A percentile compares a stretch with the other conserved stretches of the same genome.
phyloP scores from a whole-genome alignment of 2,113 vertebrate species.

The Stigmatopora nigra region DNA sequence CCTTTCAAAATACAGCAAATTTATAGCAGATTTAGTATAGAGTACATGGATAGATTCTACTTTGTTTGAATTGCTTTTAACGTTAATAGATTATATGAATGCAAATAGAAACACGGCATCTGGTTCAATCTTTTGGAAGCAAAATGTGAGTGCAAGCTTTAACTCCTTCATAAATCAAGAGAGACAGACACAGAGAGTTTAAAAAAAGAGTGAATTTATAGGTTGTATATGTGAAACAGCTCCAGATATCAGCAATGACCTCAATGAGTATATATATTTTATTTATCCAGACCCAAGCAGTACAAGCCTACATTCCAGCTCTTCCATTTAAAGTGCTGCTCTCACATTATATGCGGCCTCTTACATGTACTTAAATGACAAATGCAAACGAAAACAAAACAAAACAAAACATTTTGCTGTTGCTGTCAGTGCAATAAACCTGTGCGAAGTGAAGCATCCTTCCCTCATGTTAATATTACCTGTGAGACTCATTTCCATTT shows the following conservation, averaged over 20 bases:
- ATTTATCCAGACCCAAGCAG: constrained; percentile 58
- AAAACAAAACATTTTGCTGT: background rate
- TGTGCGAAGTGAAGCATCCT: background rate
- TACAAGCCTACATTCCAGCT: constrained; percentile 48
- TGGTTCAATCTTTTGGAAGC: too few species aligned
- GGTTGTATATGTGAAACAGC: constrained; percentile 86
- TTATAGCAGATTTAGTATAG: too few species aligned
- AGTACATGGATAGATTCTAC: too few species aligned
- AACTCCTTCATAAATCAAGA: constrained; percentile 24
- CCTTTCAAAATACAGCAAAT: too few species aligned
- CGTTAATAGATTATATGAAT: background rate
- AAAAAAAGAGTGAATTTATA: constrained; percentile 74
- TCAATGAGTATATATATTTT: constrained; percentile 73
- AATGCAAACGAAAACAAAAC: too few species aligned
- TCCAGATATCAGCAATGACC: constrained; percentile 79
- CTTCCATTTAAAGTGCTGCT: constrained; percentile 72
- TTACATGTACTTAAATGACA: constrained; percentile 2
- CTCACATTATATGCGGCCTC: background rate
- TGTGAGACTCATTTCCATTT: background rate
- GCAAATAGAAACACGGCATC: too few species aligned
- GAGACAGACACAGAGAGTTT: constrained; percentile 52
- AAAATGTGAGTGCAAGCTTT: background rate
- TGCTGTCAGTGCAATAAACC: background rate
- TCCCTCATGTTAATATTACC: background rate
- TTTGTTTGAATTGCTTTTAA: background rate